phyloP scores from a whole-genome alignment of 2,888 invertebrate species.

The Cataglyphis cursor region DNA sequence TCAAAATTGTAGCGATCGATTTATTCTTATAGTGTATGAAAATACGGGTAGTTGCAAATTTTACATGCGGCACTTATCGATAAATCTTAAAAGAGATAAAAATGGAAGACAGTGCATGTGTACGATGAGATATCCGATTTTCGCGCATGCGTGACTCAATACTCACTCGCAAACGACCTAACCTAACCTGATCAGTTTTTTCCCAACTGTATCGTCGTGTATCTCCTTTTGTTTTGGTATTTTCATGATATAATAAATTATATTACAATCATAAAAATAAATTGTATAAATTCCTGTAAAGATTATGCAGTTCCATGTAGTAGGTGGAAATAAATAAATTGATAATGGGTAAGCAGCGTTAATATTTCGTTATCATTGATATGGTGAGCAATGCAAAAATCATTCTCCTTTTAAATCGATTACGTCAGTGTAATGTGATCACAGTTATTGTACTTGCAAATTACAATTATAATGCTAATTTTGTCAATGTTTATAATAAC shows the following conservation, averaged over 20 bases:
- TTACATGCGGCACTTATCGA: background rate
- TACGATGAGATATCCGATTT: no score
- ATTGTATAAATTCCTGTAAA: background rate
- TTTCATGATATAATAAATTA: conserved; percentile 2
- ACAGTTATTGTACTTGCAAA: background rate
- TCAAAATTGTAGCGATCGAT: background rate
- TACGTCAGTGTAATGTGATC: background rate
- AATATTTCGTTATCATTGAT: background rate
- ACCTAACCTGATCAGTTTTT: background rate
- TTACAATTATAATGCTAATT: background rate
- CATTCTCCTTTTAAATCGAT: background rate
- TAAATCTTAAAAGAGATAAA: background rate
- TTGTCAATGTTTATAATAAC: background rate
- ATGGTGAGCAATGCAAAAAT: background rate
- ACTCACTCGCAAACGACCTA: background rate
- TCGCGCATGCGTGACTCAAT: background rate
- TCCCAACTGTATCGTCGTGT: background rate
- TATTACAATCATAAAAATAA: background rate
- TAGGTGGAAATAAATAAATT: conserved; percentile 11
- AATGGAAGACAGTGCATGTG: background rate
- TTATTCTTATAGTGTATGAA: background rate
- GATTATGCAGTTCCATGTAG: background rate
- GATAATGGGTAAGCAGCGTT: conserved; percentile 31
- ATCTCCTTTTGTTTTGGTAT: background rate
- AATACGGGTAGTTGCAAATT: background rate